phyloP scores from a whole-genome alignment of 2,113 vertebrate genomes.

The Nanorana parkeri region DNA sequence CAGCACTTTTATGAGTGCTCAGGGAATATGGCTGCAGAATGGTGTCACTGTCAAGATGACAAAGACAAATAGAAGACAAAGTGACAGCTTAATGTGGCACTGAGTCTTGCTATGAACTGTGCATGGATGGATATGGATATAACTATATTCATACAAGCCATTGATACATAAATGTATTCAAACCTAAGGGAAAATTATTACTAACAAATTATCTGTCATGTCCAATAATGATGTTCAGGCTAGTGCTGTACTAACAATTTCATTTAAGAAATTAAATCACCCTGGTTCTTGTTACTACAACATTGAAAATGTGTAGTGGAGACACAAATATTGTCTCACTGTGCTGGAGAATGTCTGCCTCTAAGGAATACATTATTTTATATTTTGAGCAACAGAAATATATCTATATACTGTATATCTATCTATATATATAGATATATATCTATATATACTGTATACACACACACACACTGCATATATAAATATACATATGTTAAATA shows the following conservation, averaged over 20 bases:
- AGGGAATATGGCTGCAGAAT: slow-evolving; percentile 48
- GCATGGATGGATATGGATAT: not conserved
- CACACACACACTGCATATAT: too few relatives aligned
- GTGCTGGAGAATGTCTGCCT: too few relatives aligned
- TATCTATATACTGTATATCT: too few relatives aligned
- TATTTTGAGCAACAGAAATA: too few relatives aligned
- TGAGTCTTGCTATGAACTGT: not conserved
- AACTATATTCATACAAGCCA: slow-evolving; percentile 7
- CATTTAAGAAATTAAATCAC: too few relatives aligned
- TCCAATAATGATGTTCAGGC: not conserved
- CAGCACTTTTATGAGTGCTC: slow-evolving; percentile 69
- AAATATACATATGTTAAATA: too few relatives aligned
- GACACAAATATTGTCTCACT: too few relatives aligned
- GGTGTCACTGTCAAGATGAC: slow-evolving; percentile 45
- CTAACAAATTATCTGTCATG: slow-evolving; percentile 13
- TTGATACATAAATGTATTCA: slow-evolving; percentile 3
- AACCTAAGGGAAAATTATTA: not conserved
- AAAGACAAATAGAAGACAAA: slow-evolving; percentile 53
- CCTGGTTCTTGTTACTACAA: too few relatives aligned
- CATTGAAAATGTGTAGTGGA: too few relatives aligned
- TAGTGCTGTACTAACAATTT: not conserved
- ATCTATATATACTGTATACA: too few relatives aligned
- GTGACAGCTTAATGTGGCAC: slow-evolving; percentile 50
- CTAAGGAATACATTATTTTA: too few relatives aligned
- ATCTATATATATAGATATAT: too few relatives aligned